These are phyloP conservation scores for Agriopis aurantiaria DNA, from an alignment of 2,888 invertebrate genomes.

Conservation along the genomic window DNA sequence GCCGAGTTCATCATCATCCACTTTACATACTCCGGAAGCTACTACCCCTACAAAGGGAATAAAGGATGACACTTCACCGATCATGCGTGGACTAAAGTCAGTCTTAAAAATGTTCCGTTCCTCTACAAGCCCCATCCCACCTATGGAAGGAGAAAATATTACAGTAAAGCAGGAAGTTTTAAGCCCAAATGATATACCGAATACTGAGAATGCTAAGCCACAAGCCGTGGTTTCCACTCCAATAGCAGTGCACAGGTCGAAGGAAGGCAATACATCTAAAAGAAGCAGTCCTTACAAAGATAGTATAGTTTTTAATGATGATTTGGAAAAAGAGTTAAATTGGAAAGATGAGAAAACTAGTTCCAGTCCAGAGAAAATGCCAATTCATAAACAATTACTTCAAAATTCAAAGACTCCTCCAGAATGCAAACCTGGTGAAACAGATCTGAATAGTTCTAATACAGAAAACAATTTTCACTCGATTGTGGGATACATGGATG, in stretches of 20 bases:
- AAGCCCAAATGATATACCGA: slow-evolving; percentile 38
- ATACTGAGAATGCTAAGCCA: slow-evolving; percentile 32
- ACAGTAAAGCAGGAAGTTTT: slow-evolving; percentile 29
- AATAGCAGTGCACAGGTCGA: slow-evolving; percentile 58
- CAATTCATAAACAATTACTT: slow-evolving; percentile 72
- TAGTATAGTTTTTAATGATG: slow-evolving; percentile 75
- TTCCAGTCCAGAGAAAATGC: slow-evolving; percentile 75
- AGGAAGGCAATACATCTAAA: slow-evolving; percentile 60
- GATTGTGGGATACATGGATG: slow-evolving; percentile 75
- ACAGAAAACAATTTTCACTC: slow-evolving; percentile 53
- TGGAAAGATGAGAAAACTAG: slow-evolving; percentile 78
- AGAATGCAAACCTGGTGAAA: slow-evolving; percentile 11
- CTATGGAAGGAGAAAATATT: slow-evolving; percentile 51
- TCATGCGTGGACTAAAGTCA: slow-evolving; percentile 77
- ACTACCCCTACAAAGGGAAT: slow-evolving; percentile 77
- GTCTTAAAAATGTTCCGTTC: slow-evolving; percentile 79
- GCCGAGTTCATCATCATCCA: slow-evolving; percentile 72
- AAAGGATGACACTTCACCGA: slow-evolving; percentile 75
- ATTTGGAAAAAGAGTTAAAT: slow-evolving; percentile 74
- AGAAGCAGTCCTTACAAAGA: slow-evolving; percentile 74
- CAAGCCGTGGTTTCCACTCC: slow-evolving; percentile 70
- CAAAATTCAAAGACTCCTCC: slow-evolving; percentile 48
- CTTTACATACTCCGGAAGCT: slow-evolving; percentile 71
- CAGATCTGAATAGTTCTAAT: slow-evolving; percentile 31
- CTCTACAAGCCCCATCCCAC: slow-evolving; percentile 76